A percentile compares a stretch with the other conserved stretches of the same genome.
Conservation (phyloP, 2,113 vertebrate genomes). For the human region GRCh38 chr7:136530001-136530500, state of each 20-base stretch:
- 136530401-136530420: neutral
- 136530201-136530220: neutral
- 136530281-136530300: neutral
- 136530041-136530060: neutral
- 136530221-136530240: neutral
- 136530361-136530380: neutral
- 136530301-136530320: neutral
- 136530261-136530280: neutral
- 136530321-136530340: neutral
- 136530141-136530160: neutral
- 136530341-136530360: neutral
- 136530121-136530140: neutral
- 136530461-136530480: neutral
- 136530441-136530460: neutral
- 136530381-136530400: neutral
- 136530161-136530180: neutral
- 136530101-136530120: neutral
- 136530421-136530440: neutral
- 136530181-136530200: neutral
- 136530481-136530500: neutral
- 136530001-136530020: neutral
- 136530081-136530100: neutral
- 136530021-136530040: neutral
- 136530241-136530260: neutral
- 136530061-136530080: neutral